Evolutionary conservation across 1,140 invertebrate species (phyloP).

Genomic region (Trialeurodes vaporariorum): DNA sequence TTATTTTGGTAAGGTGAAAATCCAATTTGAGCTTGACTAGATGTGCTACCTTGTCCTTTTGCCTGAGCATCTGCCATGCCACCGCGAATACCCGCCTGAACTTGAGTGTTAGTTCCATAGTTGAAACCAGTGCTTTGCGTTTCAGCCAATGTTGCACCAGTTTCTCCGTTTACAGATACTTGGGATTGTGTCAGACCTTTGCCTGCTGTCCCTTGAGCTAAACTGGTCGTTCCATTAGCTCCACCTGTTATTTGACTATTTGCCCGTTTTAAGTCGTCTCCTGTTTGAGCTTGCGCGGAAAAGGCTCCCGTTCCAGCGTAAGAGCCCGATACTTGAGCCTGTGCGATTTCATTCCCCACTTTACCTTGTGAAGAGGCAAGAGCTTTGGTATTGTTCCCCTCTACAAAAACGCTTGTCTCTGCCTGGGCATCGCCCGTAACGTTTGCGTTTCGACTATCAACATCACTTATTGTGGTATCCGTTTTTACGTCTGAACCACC

Average conservation of each 20-base stretch:
- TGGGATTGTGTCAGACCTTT: slow-evolving; percentile 62
- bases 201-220: slow-evolving; percentile 57
- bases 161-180: slow-evolving; percentile 55
- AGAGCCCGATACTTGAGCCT: slow-evolving; percentile 64
- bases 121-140: slow-evolving; percentile 58
- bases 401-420: slow-evolving; percentile 52
- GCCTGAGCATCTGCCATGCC: slow-evolving; percentile 73
- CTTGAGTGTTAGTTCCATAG: slow-evolving; percentile 61
- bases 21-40: slow-evolving; percentile 73
- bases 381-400: slow-evolving; percentile 54
- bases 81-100: slow-evolving; percentile 61
- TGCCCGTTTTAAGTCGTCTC: slow-evolving; percentile 56
- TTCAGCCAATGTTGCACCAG: slow-evolving; percentile 54
- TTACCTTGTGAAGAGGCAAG: slow-evolving; percentile 59
- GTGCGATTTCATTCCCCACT: slow-evolving; percentile 53
- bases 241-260: slow-evolving; percentile 58
- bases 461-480: background rate
- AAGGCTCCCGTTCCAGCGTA: slow-evolving; percentile 63
- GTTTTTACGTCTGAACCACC: background rate
- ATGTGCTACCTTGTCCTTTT: slow-evolving; percentile 65
- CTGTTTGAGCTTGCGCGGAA: slow-evolving; percentile 66
- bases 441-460: background rate
- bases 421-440: slow-evolving; percentile 50
- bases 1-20: slow-evolving; percentile 57
- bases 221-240: slow-evolving; percentile 56